A percentile compares a stretch with the other conserved stretches of the same genome.
phyloP scores from a whole-genome alignment of 2,113 vertebrate genomes.

The Xenopus laevis region DNA sequence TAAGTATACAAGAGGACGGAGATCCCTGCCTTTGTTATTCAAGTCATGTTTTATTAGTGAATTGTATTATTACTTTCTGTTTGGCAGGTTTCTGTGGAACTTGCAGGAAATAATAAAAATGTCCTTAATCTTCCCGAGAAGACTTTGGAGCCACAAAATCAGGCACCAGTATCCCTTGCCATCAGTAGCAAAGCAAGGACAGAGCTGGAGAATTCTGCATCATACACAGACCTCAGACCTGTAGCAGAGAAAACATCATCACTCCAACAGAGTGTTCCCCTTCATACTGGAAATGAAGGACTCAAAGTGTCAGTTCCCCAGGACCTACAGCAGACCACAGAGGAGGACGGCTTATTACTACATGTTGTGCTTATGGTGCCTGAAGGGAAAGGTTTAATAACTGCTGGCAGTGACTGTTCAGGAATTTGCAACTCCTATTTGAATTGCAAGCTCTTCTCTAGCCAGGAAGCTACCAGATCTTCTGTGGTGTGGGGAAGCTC shows the following conservation, averaged over 20 bases:
- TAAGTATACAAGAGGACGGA: no score
- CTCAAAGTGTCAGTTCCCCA: not conserved
- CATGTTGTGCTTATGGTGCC: constrained; percentile 86
- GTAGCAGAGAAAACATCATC: not conserved
- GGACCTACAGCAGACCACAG: constrained; percentile 37
- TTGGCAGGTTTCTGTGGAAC: constrained; percentile 77
- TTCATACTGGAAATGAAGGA: not conserved
- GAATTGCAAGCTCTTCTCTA: constrained; percentile 85
- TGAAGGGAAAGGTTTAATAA: constrained; percentile 77
- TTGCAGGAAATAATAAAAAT: constrained; percentile 63
- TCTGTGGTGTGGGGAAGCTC: constrained; percentile 74
- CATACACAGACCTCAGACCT: not conserved
- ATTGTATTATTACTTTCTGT: constrained; percentile 10
- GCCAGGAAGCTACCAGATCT: constrained; percentile 75
- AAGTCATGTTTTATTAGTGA: no score
- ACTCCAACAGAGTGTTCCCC: not conserved
- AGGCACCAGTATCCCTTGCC: constrained; percentile 15
- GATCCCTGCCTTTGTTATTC: no score
- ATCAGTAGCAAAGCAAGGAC: constrained; percentile 45
- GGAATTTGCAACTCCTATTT: constrained; percentile 78
- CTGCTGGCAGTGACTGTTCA: constrained; percentile 45
- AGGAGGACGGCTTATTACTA: constrained; percentile 67
- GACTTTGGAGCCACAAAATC: not conserved
- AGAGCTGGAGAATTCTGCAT: constrained; percentile 23
- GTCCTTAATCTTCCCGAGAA: constrained; percentile 40